Percentiles rank a stretch among this genome's conserved stretches.
phyloP scores from a whole-genome alignment of 2,113 vertebrate species.

The Lanius collurio region DNA sequence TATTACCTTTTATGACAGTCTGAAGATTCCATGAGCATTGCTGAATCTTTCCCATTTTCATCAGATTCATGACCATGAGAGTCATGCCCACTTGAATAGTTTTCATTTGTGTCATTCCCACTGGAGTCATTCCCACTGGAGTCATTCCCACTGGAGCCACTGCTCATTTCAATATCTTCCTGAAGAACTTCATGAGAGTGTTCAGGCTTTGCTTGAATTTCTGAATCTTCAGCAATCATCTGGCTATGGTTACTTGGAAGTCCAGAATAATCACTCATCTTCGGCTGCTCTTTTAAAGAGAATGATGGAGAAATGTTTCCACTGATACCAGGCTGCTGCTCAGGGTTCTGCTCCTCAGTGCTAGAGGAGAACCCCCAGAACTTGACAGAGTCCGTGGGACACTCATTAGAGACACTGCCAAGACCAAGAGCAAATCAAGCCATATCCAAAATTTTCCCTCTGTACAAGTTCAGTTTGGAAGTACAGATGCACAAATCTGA shows the following conservation, averaged over 20 bases:
- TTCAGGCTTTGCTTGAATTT: constrained; percentile 70
- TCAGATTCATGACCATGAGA: constrained; percentile 81
- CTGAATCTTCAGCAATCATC: constrained; percentile 75
- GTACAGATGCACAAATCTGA: constrained; percentile 40
- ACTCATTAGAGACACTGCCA: constrained; percentile 61
- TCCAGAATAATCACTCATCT: constrained; percentile 78
- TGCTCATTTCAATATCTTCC: constrained; percentile 88
- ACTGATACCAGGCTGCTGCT: constrained; percentile 3
- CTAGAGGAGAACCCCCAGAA: constrained; percentile 63
- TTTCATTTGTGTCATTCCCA: constrained; percentile 75
- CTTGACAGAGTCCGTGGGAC: constrained; percentile 24
- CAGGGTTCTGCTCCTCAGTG: constrained; percentile 65
- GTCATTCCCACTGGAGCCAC: constrained; percentile 82
- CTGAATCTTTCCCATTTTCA: constrained; percentile 80
- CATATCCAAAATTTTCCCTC: constrained; percentile 15
- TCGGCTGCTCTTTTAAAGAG: constrained; percentile 57
- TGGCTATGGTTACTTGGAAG: constrained; percentile 46
- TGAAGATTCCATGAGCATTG: constrained; percentile 76
- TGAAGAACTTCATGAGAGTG: constrained; percentile 65
- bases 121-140: constrained; percentile 84
- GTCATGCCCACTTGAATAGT: constrained; percentile 77
- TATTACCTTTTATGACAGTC: constrained; percentile 81
- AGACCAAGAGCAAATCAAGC: constrained; percentile 27
- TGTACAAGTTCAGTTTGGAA: not conserved
- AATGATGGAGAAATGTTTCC: not conserved